Base-by-base conservation (phyloP, 2,113 vertebrate genomes). In the Cavia porcellus region DNA sequence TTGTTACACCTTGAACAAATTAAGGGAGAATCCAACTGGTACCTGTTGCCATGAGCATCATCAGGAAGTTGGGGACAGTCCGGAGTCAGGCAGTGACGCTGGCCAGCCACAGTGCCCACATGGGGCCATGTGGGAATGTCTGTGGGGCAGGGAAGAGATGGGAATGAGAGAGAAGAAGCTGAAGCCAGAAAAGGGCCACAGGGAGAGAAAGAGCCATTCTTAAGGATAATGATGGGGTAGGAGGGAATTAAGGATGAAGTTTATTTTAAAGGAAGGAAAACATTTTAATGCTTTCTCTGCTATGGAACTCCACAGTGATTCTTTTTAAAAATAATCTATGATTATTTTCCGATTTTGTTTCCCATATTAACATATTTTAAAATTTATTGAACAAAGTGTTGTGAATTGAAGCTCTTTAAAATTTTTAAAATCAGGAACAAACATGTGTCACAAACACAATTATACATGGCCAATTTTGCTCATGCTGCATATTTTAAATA, bases 281-380 rank as follows among this genome's bases (percentile, higher is more conserved):
- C 0, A 38, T 59, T 75, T 90, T 64, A 55, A 55, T 47, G 11
- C 30, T 75, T 59, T 42, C 25, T 59, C 25, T 77, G 47, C 45
- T 52, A 64, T 94, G 19, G 55, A 70, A 45, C 52, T 95, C 59
- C 2, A 45, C 7, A 35, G 32, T 55, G 9, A 77, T 94, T 82
- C 42, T 77, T 88, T 77, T 66, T 72, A 91, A 90, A 85, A 61
- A 38, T 14, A 84, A 59, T n/a, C 17, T 81, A 17, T n/a, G n/a
- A 79, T 93, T 55, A 42, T 93, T 75, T 89, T 85, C n/a, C n/a
- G 50, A 77, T 93, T 93, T 86, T 66, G 9, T 66, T 84, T 52
- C 35, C 30, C 6, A 35, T 68, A 32, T 61, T 84, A 19, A 15
- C 79, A 61, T 50, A 5, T 55, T 82, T 92, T 83, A 80, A 82